Conservation (phyloP, 2,888 invertebrate species). For the Nomada lathburiana region DNA sequence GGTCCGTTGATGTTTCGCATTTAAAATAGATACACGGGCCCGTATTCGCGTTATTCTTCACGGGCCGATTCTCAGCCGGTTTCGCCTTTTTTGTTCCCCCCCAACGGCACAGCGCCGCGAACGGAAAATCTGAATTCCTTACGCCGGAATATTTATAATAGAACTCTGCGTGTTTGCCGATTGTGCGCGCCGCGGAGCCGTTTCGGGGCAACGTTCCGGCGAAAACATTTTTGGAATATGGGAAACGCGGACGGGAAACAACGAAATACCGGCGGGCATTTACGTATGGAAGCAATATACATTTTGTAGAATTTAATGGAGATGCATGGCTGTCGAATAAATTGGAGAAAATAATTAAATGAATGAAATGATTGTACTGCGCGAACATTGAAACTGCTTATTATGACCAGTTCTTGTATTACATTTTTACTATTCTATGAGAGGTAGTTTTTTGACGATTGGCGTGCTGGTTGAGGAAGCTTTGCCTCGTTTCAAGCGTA, state of each 20-base stretch:
- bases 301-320: background rate
- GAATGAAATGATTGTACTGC: too few relatives aligned
- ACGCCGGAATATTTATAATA: constrained; percentile 49
- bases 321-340: too few relatives aligned
- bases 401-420: too few relatives aligned
- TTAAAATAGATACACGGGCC: constrained; percentile 59
- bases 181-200: background rate
- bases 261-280: background rate
- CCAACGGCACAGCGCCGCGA: constrained; percentile 16
- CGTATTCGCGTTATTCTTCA: constrained; percentile 54
- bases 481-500: too few relatives aligned
- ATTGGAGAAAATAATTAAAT: too few relatives aligned
- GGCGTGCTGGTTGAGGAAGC: too few relatives aligned
- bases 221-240: constrained; percentile 8
- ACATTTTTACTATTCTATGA: too few relatives aligned
- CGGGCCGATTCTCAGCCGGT: constrained; percentile 12
- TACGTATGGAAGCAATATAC: background rate
- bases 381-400: too few relatives aligned
- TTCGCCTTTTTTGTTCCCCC: background rate
- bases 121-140: constrained; percentile 48
- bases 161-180: constrained; percentile 32
- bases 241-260: background rate
- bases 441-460: too few relatives aligned
- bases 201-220: background rate
- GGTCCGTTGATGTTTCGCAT: constrained; percentile 62